phyloP scores from a whole-genome alignment of 2,888 invertebrate species.

The Gryllus longicercus region DNA sequence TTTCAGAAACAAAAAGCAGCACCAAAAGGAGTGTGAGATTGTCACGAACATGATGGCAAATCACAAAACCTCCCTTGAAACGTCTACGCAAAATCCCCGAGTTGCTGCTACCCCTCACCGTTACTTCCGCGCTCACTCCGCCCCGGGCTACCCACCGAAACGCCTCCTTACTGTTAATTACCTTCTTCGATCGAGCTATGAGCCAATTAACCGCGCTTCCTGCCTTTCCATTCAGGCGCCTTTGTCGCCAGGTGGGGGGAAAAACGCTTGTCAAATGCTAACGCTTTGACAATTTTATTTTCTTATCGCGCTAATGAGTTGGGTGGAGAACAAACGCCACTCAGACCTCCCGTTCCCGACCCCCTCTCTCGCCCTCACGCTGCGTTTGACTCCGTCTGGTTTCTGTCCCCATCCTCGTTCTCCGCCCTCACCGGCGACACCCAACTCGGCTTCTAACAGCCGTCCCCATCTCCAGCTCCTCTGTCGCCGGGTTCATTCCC shows the following conservation, averaged over 20 bases:
- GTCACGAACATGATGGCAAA: too few species aligned
- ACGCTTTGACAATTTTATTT: conserved; percentile 9
- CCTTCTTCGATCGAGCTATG: background rate
- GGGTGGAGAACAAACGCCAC: background rate
- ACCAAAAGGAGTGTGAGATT: too few species aligned
- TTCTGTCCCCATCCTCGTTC: background rate
- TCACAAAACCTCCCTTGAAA: too few species aligned
- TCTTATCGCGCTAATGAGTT: conserved; percentile 8
- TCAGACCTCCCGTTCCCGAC: background rate
- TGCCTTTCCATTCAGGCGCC: background rate
- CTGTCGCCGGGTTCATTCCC: background rate
- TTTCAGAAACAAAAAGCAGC: too few species aligned
- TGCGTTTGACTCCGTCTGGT: background rate
- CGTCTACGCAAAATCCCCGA: too few species aligned
- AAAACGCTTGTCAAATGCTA: conserved; percentile 17
- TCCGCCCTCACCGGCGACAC: background rate
- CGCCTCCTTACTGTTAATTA: background rate
- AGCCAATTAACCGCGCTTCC: conserved; percentile 6
- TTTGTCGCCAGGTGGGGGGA: background rate
- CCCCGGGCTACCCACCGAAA: background rate
- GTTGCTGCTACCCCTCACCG: too few species aligned
- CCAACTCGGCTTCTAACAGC: too few species aligned
- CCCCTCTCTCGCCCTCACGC: background rate
- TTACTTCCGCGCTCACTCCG: too few species aligned
- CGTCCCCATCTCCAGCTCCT: background rate